phyloP scores from a whole-genome alignment of 2,888 invertebrate species.

The Lepidochitona cinerea region DNA sequence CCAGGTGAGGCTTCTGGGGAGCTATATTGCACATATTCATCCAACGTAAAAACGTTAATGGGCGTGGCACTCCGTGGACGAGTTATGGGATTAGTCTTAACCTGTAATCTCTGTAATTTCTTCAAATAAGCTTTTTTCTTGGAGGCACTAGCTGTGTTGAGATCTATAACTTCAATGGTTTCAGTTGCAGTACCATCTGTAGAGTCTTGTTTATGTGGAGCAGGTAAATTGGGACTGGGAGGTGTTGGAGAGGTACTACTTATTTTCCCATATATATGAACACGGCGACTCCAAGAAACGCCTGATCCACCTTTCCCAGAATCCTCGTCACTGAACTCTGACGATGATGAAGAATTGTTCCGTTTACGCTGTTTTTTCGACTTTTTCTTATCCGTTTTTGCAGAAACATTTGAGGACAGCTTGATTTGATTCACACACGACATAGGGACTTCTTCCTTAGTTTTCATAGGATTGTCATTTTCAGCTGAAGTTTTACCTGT shows the following conservation, averaged over 20 bases:
- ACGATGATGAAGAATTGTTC: not conserved
- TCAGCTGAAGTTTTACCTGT: not conserved
- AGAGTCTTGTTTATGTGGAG: not conserved
- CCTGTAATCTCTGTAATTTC: conserved; percentile 55
- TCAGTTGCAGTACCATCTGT: not conserved
- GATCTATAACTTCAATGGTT: not conserved
- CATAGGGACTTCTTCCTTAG: not conserved
- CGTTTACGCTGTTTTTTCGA: not conserved
- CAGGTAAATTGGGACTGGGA: not conserved
- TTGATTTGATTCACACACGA: not conserved
- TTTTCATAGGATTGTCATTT: not conserved
- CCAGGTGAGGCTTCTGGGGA: conserved; percentile 51
- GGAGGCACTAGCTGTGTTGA: conserved; percentile 24
- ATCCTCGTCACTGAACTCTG: not conserved
- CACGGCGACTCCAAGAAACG: not conserved
- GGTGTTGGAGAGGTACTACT: not conserved
- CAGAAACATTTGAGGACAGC: no score
- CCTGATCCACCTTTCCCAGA: not conserved
- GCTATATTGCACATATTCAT: conserved; percentile 56
- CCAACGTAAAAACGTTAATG: conserved; percentile 57
- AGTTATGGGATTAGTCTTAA: conserved; percentile 58
- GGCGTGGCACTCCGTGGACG: conserved; percentile 61
- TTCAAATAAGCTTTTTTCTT: conserved; percentile 61
- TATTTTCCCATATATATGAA: not conserved
- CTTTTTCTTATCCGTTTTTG: no score